Evolutionary conservation across 2,113 vertebrate genomes (phyloP).

Genomic region (Bubo scandiacus): DNA sequence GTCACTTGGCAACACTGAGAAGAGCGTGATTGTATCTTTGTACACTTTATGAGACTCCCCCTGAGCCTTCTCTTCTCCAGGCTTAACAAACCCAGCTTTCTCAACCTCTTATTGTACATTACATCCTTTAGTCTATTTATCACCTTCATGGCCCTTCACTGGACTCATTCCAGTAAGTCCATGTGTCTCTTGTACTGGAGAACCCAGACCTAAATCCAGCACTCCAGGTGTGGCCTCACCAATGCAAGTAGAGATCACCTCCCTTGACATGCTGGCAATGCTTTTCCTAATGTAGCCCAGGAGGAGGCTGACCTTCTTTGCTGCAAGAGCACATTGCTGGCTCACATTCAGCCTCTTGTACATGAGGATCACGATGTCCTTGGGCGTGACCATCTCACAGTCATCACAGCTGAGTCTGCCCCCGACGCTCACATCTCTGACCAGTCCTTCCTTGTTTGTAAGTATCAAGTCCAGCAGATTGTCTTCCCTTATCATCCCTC

Average conservation of each 20-base stretch:
- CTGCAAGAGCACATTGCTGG: neutral
- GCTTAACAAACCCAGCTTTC: neutral
- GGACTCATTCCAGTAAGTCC: neutral
- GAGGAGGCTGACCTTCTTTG: neutral
- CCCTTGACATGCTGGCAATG: neutral
- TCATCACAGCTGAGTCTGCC: neutral
- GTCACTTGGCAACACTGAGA: neutral
- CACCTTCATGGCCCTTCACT: neutral
- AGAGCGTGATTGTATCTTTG: neutral
- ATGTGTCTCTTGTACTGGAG: neutral
- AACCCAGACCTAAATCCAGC: neutral
- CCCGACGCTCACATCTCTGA: neutral
- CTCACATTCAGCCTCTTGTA: neutral
- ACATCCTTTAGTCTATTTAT: neutral
- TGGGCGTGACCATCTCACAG: neutral
- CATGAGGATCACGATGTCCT: neutral
- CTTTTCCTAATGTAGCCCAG: neutral
- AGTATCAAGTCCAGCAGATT: neutral
- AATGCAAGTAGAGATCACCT: neutral
- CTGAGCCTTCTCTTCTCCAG: neutral
- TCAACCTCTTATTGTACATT: neutral
- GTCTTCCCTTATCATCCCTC: neutral
- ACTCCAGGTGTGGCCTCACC: neutral
- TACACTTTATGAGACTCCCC: neutral
- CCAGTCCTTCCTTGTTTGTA: neutral